Base-by-base conservation (phyloP, 2,797 vertebrate genomes). In the Champsocephalus esox region DNA sequence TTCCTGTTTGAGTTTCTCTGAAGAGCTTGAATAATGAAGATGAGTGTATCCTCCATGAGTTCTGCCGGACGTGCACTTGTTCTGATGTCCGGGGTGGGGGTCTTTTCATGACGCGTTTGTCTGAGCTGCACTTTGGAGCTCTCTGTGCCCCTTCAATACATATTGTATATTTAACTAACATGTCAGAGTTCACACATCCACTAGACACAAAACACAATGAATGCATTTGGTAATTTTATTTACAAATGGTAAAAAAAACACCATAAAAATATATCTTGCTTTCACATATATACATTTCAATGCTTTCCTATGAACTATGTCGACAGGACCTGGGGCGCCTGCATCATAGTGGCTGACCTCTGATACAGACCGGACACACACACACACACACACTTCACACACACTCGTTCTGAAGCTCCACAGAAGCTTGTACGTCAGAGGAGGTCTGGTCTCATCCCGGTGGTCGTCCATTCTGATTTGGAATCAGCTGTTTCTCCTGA, bases 251-350 rank as follows among this genome's bases (percentile, higher is more conserved):
- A 90, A 78, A 92, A 84, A 86, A 86, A 82, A 44, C 73, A 84
- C 78, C 85, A 84, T 78, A 90, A 92, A 94, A 94, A 93, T 91
- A 93, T 88, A 93, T 91, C 80, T 89, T 60, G 78, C 71, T 90
- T 91, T 89, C 81, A 89, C 84, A 92, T 90, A 92, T 89, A 89
- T 89, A 87, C 87, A 87, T 78, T 84, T 84, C 73, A 82, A 77
- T 81, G 86, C 76, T 81, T 83, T 81, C 70, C 77, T 78, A 77
- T 87, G 62, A 84, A 71, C 51, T 73, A 60, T 69, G 55, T 66
- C 63, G 65, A 84, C 66, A 82, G 52, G 65, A 73, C 64, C 80
- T 78, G 78, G 70, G 79, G 66, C 32, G 67, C 78, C 60, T 70
- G 81, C 43, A 72, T 79, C 78, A 79, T 89, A 89, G 91, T 90